These are phyloP conservation scores for Hypselothyrea guttata DNA, from an alignment of 2,888 invertebrate genomes.

Conservation along the genomic window DNA sequence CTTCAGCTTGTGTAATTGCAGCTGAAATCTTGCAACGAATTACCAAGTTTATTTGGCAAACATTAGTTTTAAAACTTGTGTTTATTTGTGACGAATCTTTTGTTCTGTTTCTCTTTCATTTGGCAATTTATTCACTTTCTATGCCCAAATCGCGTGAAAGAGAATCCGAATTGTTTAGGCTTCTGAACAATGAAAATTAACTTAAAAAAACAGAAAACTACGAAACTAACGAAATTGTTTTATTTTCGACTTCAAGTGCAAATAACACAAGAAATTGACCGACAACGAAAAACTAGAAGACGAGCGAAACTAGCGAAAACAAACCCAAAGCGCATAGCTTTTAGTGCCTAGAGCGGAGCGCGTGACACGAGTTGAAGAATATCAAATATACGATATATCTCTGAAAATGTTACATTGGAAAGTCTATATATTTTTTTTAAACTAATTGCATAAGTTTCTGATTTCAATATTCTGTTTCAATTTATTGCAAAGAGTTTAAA, in stretches of 20 bases:
- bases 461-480: too few relatives aligned
- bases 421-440: too few relatives aligned
- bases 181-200: constrained; percentile 15
- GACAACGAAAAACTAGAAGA: constrained; percentile 33
- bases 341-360: not conserved
- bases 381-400: too few relatives aligned
- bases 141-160: constrained; percentile 11
- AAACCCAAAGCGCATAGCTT: constrained; percentile 20
- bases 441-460: too few relatives aligned
- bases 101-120: constrained; percentile 20
- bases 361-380: not conserved
- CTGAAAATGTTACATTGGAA: too few relatives aligned
- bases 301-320: constrained; percentile 14
- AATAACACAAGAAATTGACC: constrained; percentile 41
- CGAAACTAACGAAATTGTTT: constrained; percentile 32
- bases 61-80: too few relatives aligned
- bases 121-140: constrained; percentile 28
- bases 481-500: too few relatives aligned
- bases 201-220: constrained; percentile 27
- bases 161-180: constrained; percentile 5
- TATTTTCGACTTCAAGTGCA: constrained; percentile 69
- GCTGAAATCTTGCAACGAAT: too few relatives aligned
- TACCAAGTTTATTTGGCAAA: too few relatives aligned
- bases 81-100: not conserved
- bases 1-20: too few relatives aligned